Evolutionary conservation across 1,140 invertebrate genomes (phyloP).

Genomic region (Eciton burchellii): DNA sequence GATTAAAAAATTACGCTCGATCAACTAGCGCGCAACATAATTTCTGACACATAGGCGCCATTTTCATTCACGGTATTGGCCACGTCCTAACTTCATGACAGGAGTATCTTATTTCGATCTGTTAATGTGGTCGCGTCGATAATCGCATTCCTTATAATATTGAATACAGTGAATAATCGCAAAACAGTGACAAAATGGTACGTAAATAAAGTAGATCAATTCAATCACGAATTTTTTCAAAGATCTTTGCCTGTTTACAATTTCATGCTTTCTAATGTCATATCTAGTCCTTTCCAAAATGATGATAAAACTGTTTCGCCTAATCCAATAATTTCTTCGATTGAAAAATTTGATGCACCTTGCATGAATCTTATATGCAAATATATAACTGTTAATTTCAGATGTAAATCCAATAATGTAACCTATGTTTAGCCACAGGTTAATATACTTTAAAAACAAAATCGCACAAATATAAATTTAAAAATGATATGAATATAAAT

Average conservation of each 20-base stretch:
- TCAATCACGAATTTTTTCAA: neutral
- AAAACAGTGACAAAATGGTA: constrained; percentile 73
- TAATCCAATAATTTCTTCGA: neutral
- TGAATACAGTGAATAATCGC: constrained; percentile 52
- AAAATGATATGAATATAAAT: too few relatives aligned
- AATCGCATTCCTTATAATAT: constrained; percentile 27
- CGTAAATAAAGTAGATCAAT: constrained; percentile 23
- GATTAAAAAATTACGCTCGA: too few relatives aligned
- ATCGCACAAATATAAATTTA: too few relatives aligned
- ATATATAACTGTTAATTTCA: neutral
- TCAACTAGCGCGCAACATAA: neutral
- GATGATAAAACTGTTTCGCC: neutral
- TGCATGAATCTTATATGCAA: too few relatives aligned
- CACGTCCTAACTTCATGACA: constrained; percentile 80
- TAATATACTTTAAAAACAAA: too few relatives aligned
- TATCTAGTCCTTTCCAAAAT: neutral
- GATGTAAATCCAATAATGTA: neutral
- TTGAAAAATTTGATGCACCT: neutral
- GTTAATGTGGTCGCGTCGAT: constrained; percentile 46
- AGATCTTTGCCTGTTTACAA: neutral
- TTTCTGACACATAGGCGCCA: constrained; percentile 60
- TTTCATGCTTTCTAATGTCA: constrained; percentile 48
- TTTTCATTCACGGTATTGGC: constrained; percentile 68
- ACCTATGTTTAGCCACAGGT: neutral
- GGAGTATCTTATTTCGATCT: constrained; percentile 70